phyloP scores from a whole-genome alignment of 2,797 vertebrate species.

The Coregonus sp. region DNA sequence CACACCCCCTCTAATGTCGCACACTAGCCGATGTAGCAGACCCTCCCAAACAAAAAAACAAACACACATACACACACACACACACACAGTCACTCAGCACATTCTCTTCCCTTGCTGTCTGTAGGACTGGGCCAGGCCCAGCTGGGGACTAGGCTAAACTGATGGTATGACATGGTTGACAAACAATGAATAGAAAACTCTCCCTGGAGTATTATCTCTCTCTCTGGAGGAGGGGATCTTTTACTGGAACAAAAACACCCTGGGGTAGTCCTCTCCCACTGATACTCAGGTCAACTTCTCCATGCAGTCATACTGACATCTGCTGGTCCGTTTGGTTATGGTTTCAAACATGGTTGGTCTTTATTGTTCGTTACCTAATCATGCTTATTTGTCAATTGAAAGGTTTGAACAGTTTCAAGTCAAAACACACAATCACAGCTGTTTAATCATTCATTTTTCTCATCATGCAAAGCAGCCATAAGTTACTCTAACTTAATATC shows the following conservation, averaged over 20 bases:
- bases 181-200: constrained; percentile 30
- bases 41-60: constrained; percentile 3
- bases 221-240: constrained; percentile 38
- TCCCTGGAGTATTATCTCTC: background rate
- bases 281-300: constrained; percentile 28
- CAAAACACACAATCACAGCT: background rate
- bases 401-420: background rate
- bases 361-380: constrained; percentile 4
- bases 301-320: constrained; percentile 59
- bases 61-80: constrained; percentile 21
- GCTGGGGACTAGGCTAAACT: too few relatives aligned
- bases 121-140: too few relatives aligned
- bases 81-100: background rate
- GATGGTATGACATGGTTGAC: constrained; percentile 41
- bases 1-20: constrained; percentile 5
- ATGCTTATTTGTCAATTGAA: background rate
- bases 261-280: background rate
- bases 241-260: background rate
- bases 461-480: background rate
- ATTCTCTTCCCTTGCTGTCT: too few relatives aligned
- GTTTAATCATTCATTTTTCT: background rate
- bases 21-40: background rate
- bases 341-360: constrained; percentile 23
- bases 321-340: constrained; percentile 51
- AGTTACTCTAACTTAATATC: background rate